Percentiles rank a stretch among this genome's conserved stretches.
These are phyloP conservation scores for Chalcosyrphus nemorum DNA, from an alignment of 2,888 invertebrate genomes.

Conservation along the genomic window DNA sequence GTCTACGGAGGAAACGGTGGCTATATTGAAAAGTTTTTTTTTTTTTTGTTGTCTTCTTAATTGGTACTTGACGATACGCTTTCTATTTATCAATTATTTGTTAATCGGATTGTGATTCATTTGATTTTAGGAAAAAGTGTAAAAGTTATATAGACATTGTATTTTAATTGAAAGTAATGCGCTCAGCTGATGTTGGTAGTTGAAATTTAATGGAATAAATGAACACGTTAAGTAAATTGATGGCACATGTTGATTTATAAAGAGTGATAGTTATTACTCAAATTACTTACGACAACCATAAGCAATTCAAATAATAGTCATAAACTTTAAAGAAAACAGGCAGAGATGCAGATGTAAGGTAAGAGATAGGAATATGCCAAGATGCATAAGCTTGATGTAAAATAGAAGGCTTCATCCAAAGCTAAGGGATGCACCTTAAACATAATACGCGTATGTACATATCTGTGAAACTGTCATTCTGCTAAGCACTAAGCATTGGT, in stretches of 20 bases:
- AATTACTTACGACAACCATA: background rate
- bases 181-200: background rate
- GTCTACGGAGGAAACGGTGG: background rate
- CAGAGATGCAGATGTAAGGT: background rate
- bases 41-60: conserved; percentile 34
- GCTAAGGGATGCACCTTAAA: too few species aligned
- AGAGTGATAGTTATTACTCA: background rate
- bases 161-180: conserved; percentile 17
- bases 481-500: too few species aligned
- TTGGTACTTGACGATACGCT: conserved; percentile 43
- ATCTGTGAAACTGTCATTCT: too few species aligned
- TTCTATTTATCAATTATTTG: conserved; percentile 31
- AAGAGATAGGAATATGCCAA: too few species aligned
- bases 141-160: background rate
- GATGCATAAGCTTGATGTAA: too few species aligned
- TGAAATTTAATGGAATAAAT: background rate
- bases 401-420: too few species aligned
- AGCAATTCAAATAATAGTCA: background rate
- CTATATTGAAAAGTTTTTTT: conserved; percentile 2
- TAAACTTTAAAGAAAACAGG: background rate
- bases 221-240: background rate
- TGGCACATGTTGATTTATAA: background rate
- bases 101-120: conserved; percentile 9
- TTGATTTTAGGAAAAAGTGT: conserved; percentile 2
- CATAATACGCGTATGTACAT: too few species aligned